Evolutionary conservation across 2,113 vertebrate genomes (phyloP).

Genomic region (Corythornis vintsioides): DNA sequence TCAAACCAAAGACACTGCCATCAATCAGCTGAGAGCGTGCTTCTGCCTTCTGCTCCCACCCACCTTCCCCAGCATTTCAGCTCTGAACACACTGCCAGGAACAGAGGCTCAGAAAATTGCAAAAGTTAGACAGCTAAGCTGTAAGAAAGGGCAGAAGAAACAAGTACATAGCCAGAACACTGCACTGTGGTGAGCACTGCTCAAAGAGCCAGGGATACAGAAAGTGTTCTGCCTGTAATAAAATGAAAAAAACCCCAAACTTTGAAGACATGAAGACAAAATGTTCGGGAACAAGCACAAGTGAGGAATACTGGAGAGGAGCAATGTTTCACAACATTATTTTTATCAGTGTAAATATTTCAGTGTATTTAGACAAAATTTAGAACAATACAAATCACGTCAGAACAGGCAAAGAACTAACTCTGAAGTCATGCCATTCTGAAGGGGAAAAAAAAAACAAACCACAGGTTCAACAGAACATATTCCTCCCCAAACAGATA

Average conservation of each 20-base stretch:
- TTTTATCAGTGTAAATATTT: conserved; percentile 36
- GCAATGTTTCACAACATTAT: not conserved
- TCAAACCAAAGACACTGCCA: not conserved
- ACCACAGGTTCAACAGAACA: not conserved
- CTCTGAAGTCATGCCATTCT: not conserved
- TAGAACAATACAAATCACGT: conserved; percentile 8
- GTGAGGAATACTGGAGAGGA: not conserved
- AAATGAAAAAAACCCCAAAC: not conserved
- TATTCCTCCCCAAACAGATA: conserved; percentile 39
- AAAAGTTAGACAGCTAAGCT: not conserved
- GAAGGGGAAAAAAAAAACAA: not conserved
- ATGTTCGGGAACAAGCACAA: not conserved
- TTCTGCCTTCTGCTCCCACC: not conserved
- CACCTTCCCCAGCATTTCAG: not conserved
- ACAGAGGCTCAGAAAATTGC: not conserved
- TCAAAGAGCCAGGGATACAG: not conserved
- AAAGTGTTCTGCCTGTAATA: not conserved
- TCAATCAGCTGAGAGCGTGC: not conserved
- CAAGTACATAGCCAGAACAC: not conserved
- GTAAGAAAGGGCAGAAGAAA: not conserved
- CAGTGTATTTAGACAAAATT: conserved; percentile 27
- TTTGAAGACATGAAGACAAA: not conserved
- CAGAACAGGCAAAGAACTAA: not conserved
- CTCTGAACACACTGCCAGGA: not conserved
- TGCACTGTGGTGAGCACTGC: not conserved